These are phyloP conservation scores for Oryzias javanicus DNA, from an alignment of 2,113 vertebrate genomes.

Conservation along the genomic window DNA sequence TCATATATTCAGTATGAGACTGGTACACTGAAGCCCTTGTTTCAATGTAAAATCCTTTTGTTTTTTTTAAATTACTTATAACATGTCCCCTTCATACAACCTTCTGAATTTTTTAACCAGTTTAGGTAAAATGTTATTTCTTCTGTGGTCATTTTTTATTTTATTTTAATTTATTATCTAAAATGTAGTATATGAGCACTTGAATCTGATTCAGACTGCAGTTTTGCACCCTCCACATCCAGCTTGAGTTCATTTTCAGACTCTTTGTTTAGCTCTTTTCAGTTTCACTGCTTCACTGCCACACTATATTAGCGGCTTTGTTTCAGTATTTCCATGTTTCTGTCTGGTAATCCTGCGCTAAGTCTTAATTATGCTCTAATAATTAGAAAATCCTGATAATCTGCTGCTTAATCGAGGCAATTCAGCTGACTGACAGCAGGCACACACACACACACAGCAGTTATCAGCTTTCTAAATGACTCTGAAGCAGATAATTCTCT, in stretches of 20 bases:
- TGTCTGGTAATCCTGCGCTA: slow-evolving; percentile 39
- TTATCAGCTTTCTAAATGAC: slow-evolving; percentile 49
- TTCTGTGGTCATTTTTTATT: no score
- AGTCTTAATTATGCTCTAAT: slow-evolving; percentile 61
- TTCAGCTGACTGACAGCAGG: slow-evolving; percentile 41
- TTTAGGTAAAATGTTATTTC: no score
- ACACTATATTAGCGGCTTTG: not conserved
- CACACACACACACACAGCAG: slow-evolving; percentile 16
- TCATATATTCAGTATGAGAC: no score
- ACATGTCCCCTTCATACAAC: no score
- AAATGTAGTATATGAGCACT: no score
- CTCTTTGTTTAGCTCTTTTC: slow-evolving; percentile 10
- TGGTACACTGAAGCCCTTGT: no score
- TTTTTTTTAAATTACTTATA: no score
- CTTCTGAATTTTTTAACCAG: no score
- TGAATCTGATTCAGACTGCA: no score
- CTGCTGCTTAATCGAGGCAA: slow-evolving; percentile 51
- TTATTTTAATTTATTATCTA: no score
- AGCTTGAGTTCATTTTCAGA: not conserved
- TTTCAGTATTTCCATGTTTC: slow-evolving; percentile 32
- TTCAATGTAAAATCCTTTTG: no score
- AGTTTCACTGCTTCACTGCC: slow-evolving; percentile 16
- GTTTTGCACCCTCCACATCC: no score
- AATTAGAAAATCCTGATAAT: slow-evolving; percentile 65
- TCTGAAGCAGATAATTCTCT: slow-evolving; percentile 59